Conservation (phyloP, 2,797 vertebrate species). For the Sus cebifrons region DNA sequence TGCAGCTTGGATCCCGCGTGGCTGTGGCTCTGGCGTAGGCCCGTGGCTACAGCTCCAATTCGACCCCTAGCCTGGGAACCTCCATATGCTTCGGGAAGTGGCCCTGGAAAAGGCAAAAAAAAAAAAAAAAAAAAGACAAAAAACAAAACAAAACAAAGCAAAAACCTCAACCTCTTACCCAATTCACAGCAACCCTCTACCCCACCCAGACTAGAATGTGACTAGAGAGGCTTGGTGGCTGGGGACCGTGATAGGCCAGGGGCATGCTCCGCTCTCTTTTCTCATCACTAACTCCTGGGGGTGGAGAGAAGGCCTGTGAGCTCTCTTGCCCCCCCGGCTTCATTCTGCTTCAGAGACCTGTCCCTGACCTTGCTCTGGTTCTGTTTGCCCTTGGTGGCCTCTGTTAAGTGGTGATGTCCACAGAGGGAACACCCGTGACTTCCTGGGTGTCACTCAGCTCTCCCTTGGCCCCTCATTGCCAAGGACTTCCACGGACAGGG, state of each 20-base stretch:
- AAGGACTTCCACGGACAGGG: neutral
- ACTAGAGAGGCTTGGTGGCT: neutral
- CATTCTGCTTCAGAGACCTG: neutral
- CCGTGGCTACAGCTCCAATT: no score
- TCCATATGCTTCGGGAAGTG: no score
- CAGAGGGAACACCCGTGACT: neutral
- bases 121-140: no score
- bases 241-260: neutral
- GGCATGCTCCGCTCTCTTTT: neutral
- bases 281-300: neutral
- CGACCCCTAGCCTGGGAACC: no score
- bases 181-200: neutral
- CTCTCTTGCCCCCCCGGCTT: neutral
- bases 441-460: neutral
- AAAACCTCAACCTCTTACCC: neutral
- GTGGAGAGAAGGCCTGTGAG: neutral
- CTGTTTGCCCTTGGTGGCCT: neutral
- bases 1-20: no score
- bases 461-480: neutral
- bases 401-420: neutral
- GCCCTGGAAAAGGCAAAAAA: no score
- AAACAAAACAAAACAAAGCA: no score
- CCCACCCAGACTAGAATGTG: neutral
- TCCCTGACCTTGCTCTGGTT: neutral
- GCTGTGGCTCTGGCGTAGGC: no score